Evolutionary conservation across 2,888 invertebrate genomes (phyloP).

Genomic region (Allygus modestus): DNA sequence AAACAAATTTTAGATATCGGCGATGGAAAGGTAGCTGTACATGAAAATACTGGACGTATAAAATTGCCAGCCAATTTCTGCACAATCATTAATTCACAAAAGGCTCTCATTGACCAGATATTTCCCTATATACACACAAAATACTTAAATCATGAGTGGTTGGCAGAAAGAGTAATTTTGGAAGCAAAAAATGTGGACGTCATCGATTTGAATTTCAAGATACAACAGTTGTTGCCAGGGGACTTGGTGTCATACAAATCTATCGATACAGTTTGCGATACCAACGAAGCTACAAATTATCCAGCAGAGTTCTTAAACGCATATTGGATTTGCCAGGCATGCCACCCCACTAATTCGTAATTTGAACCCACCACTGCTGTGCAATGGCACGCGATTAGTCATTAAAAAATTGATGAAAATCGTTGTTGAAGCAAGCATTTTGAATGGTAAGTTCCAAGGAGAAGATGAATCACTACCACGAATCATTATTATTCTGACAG

Average conservation of each 20-base stretch:
- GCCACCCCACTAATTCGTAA: conserved; percentile 61
- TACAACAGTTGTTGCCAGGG: conserved; percentile 64
- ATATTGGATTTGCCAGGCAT: conserved; percentile 69
- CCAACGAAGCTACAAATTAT: conserved; percentile 55
- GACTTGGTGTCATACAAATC: no score
- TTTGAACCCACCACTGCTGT: conserved; percentile 70
- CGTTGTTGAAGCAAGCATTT: conserved; percentile 70
- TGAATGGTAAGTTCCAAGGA: conserved; percentile 66
- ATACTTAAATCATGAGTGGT: conserved; percentile 52
- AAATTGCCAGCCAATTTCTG: background rate
- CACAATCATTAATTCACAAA: background rate
- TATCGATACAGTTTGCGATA: no score
- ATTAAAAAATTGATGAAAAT: conserved; percentile 68
- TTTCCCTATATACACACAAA: conserved; percentile 14
- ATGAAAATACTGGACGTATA: background rate
- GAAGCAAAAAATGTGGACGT: conserved; percentile 55
- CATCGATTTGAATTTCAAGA: conserved; percentile 62
- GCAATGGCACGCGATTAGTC: conserved; percentile 70
- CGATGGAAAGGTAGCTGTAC: conserved; percentile 58
- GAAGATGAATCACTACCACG: conserved; percentile 68
- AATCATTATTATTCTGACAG: conserved; percentile 66
- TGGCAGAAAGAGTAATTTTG: conserved; percentile 60
- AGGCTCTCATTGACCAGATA: conserved; percentile 5
- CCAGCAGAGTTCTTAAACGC: conserved; percentile 32
- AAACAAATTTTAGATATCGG: conserved; percentile 67